Conservation (phyloP, 2,888 invertebrate species). For the Sialis lutaria region DNA sequence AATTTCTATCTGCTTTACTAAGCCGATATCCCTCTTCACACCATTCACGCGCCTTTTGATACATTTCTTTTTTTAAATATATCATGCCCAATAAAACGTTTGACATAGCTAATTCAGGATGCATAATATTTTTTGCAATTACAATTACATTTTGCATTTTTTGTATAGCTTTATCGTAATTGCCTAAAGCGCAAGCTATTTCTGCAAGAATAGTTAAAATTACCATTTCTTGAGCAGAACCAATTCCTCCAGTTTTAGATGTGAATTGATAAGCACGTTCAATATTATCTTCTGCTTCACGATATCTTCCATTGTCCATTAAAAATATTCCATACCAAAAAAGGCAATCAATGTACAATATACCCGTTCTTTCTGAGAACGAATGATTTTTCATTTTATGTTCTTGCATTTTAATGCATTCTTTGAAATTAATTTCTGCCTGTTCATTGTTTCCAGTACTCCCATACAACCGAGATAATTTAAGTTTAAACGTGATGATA, state of each 20-base stretch:
- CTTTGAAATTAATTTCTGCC: conserved; percentile 27
- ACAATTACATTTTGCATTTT: conserved; percentile 26
- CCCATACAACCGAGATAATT: conserved; percentile 26
- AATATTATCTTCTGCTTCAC: conserved; percentile 21
- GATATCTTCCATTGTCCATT: conserved; percentile 15
- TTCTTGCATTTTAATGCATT: conserved; percentile 23
- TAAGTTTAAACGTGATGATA: conserved; percentile 25
- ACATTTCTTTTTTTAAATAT: conserved; percentile 21
- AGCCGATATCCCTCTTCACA: conserved; percentile 21
- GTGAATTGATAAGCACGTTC: conserved; percentile 24
- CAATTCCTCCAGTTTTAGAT: conserved; percentile 22
- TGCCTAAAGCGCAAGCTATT: conserved; percentile 17
- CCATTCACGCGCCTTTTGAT: conserved; percentile 20
- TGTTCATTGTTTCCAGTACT: conserved; percentile 18
- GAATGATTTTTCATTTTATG: conserved; percentile 21
- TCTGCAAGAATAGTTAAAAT: conserved; percentile 26
- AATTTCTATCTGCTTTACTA: conserved; percentile 13
- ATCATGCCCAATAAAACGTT: conserved; percentile 24
- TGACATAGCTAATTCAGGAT: conserved; percentile 25
- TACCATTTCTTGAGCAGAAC: conserved; percentile 27
- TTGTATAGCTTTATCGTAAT: conserved; percentile 22
- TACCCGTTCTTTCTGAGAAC: conserved; percentile 22
- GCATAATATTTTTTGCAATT: conserved; percentile 25
- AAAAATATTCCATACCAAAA: conserved; percentile 30
- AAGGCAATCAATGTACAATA: conserved; percentile 24